Evolutionary conservation across 2,888 invertebrate species (phyloP), one percentile per base, ranked within the genome.

Genomic region (Macropis europaea): DNA sequence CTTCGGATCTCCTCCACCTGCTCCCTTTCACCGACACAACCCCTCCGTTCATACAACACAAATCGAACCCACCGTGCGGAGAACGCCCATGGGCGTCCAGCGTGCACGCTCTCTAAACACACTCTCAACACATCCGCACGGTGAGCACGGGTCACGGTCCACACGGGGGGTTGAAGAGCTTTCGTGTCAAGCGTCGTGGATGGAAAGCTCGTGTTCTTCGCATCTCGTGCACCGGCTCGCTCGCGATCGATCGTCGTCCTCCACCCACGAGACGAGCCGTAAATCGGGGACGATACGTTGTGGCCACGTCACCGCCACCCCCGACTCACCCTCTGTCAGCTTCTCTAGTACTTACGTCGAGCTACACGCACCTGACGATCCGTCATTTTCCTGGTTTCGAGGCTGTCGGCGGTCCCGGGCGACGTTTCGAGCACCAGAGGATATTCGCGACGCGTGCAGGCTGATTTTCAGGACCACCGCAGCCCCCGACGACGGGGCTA

Each of bases 171-270:
- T n/a, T n/a, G n/a, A n/a, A n/a, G n/a, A n/a, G n/a, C n/a, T n/a
- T n/a, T n/a, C n/a, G n/a, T n/a, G n/a, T n/a, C n/a, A n/a, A n/a
- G n/a, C n/a, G n/a, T 15, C 3, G 30, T n/a, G n/a, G n/a, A n/a
- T n/a, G n/a, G n/a, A n/a, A n/a, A n/a, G n/a, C n/a, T n/a, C n/a
- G 66, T 78, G 72, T 56, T 72, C 73, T 75, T 73, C 72, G 45
- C 48, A 64, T 50, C 69, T 36, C 61, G 66, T 53, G 52, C 34
- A 24, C 22, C 45, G 34, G 38, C 67, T 40, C 53, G 32, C 36
- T 36, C 62, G 26, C 78, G 69, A 78, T 78, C 78, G 78, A 78
- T 78, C 69, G 73, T 56, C 68, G 63, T 56, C 68, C 60, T 30
- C 63, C 66, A 47, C 60, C 76, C 57, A 56, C 59, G 61, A 57